phyloP scores from a whole-genome alignment of 2,797 vertebrate genomes.

The Gephyroberyx darwinii region DNA sequence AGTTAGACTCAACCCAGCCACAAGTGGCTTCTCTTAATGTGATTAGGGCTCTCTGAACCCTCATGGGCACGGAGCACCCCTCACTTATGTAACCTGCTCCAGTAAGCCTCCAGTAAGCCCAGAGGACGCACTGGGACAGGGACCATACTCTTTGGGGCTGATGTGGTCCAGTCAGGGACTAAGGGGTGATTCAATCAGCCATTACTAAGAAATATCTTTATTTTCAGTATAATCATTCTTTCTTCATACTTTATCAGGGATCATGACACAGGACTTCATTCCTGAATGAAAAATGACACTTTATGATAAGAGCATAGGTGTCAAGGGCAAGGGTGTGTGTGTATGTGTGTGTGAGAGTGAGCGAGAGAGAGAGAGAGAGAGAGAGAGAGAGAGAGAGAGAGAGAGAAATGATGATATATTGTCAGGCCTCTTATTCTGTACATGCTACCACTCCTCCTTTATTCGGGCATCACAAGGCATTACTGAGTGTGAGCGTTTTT shows the following conservation, averaged over 20 bases:
- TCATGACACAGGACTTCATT: conserved; percentile 1
- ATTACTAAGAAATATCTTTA: background rate
- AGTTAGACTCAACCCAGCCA: conserved; percentile 50
- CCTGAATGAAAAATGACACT: conserved; percentile 1
- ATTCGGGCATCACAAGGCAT: too few species aligned
- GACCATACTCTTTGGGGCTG: background rate
- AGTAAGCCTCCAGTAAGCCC: conserved; percentile 14
- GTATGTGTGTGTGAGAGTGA: background rate
- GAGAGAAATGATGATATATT: background rate
- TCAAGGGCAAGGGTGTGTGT: conserved; percentile 1
- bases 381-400: background rate
- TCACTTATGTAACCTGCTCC: conserved; percentile 41
- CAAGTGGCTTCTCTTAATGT: conserved; percentile 74
- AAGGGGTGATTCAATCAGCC: background rate
- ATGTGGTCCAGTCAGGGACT: background rate
- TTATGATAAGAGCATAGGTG: conserved; percentile 10
- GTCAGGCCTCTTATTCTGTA: too few species aligned
- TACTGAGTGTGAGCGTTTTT: too few species aligned
- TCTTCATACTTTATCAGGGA: background rate
- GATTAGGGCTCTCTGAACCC: conserved; percentile 69
- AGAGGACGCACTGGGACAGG: conserved; percentile 2
- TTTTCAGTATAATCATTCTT: too few species aligned
- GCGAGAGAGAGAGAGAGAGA: background rate
- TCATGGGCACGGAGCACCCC: conserved; percentile 21
- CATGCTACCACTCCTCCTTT: too few species aligned